These are phyloP conservation scores for Semaprochilodus insignis DNA, from an alignment of 2,797 vertebrate genomes.

Conservation along the genomic window DNA sequence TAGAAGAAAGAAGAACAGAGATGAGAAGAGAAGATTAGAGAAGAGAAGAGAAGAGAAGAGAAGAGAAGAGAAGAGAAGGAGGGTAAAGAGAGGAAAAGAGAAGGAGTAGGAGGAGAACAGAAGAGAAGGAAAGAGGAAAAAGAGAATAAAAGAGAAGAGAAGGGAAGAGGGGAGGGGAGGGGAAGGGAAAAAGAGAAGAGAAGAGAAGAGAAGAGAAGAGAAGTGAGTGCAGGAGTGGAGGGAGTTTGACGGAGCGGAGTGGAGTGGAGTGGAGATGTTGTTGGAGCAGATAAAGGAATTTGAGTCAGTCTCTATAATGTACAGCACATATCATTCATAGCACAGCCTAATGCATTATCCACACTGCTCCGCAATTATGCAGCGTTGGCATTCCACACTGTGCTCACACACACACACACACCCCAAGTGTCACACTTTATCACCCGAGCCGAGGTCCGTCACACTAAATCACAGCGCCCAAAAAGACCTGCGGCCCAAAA, in stretches of 20 bases:
- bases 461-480: constrained; percentile 60
- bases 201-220: constrained; percentile 32
- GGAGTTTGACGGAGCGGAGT: constrained; percentile 19
- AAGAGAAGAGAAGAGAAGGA: too few relatives aligned
- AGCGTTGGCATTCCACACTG: constrained; percentile 56
- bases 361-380: constrained; percentile 62
- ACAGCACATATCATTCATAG: constrained; percentile 65
- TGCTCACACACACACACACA: constrained; percentile 42
- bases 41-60: background rate
- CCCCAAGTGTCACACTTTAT: constrained; percentile 57
- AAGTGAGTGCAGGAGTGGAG: constrained; percentile 6
- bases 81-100: too few relatives aligned
- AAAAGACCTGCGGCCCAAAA: constrained; percentile 54
- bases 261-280: constrained; percentile 44
- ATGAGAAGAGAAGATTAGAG: background rate
- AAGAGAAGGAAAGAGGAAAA: background rate
- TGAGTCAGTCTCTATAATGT: constrained; percentile 53
- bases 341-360: constrained; percentile 65
- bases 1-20: background rate
- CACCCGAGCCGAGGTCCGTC: constrained; percentile 54
- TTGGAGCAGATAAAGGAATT: constrained; percentile 51
- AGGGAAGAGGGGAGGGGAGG: too few relatives aligned
- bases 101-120: background rate
- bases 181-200: background rate
- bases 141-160: constrained; percentile 16